These are phyloP conservation scores for Chrysina gloriosa DNA, from an alignment of 2,888 invertebrate genomes.

Conservation along the genomic window DNA sequence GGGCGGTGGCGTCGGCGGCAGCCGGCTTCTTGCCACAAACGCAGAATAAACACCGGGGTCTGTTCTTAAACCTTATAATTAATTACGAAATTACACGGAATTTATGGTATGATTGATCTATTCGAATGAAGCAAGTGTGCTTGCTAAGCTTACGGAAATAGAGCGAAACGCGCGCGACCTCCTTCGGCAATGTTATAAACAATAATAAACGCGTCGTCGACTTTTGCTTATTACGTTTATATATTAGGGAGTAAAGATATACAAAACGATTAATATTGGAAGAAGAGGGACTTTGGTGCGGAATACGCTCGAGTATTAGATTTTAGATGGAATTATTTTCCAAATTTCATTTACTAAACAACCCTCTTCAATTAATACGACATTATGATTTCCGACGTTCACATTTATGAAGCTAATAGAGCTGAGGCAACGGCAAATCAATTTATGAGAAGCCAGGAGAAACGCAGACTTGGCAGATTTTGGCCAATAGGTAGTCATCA, in stretches of 20 bases:
- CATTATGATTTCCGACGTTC: no score
- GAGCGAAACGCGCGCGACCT: constrained; percentile 9
- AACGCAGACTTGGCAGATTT: no score
- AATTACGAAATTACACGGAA: constrained; percentile 61
- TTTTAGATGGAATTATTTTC: neutral
- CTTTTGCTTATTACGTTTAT: constrained; percentile 29
- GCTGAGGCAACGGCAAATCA: no score
- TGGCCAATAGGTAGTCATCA: no score
- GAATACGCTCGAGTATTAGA: neutral
- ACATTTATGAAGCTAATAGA: no score
- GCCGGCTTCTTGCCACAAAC: constrained; percentile 57
- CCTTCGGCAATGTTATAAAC: constrained; percentile 38
- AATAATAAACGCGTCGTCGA: constrained; percentile 33
- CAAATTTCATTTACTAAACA: no score
- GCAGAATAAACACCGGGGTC: constrained; percentile 57
- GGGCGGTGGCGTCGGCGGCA: constrained; percentile 40
- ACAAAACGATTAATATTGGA: neutral
- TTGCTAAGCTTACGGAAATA: constrained; percentile 29
- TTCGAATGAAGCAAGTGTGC: constrained; percentile 36
- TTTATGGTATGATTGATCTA: constrained; percentile 59
- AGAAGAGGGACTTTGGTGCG: neutral
- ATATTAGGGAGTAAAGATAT: constrained; percentile 4
- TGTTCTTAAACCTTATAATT: constrained; percentile 60
- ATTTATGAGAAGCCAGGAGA: no score
- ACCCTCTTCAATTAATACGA: no score